A percentile compares a stretch with the other conserved stretches of the same genome.
These are phyloP conservation scores for Triops longicaudatus DNA, from an alignment of 1,140 invertebrate genomes.

Conservation along the genomic window DNA sequence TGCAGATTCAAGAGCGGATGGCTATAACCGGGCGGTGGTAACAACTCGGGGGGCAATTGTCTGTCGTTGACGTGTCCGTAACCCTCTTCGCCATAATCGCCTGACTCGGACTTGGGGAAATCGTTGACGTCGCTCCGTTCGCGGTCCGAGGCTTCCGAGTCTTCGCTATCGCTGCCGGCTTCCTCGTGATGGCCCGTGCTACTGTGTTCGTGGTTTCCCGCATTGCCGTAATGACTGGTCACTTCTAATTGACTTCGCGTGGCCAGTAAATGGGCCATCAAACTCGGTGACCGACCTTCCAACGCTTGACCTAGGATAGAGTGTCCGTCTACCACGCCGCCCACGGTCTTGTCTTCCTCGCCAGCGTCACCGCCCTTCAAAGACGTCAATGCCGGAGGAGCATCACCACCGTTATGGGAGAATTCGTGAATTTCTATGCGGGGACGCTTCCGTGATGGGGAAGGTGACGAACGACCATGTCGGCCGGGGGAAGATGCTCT, in stretches of 20 bases:
- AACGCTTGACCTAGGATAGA: constrained; percentile 26
- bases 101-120: constrained; percentile 21
- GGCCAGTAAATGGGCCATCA: constrained; percentile 27
- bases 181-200: constrained; percentile 25
- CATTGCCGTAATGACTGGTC: constrained; percentile 13
- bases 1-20: constrained; percentile 29
- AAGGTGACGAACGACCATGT: not conserved
- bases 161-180: constrained; percentile 29
- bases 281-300: constrained; percentile 24
- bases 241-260: constrained; percentile 23
- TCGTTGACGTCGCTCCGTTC: constrained; percentile 28
- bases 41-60: constrained; percentile 18
- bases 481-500: constrained; percentile 13
- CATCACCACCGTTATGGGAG: not conserved
- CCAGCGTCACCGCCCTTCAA: not conserved
- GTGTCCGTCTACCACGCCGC: constrained; percentile 10
- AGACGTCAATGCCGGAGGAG: not conserved
- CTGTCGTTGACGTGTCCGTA: constrained; percentile 16
- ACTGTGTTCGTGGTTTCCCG: not conserved
- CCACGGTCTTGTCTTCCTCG: not conserved
- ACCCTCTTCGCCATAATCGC: constrained; percentile 14
- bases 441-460: constrained; percentile 20
- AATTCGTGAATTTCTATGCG: constrained; percentile 12
- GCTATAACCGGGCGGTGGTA: constrained; percentile 24
- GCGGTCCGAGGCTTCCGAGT: constrained; percentile 27